phyloP scores from a whole-genome alignment of 2,113 vertebrate genomes.

The Colistium nudipinnis region DNA sequence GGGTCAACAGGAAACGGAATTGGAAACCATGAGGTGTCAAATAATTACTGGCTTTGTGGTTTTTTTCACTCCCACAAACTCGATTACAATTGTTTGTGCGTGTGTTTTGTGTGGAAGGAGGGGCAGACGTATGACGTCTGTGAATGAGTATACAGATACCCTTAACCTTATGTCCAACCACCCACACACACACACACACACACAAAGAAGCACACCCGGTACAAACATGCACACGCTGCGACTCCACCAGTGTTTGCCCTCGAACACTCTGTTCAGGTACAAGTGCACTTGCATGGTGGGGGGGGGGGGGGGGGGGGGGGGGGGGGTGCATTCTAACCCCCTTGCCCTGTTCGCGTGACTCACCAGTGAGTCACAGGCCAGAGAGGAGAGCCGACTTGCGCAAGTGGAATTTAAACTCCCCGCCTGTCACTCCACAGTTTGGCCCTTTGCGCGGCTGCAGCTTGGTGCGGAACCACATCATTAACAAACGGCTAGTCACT shows the following conservation, averaged over 20 bases:
- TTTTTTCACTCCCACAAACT: constrained; percentile 32
- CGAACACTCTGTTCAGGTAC: not conserved
- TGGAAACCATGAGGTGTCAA: constrained; percentile 45
- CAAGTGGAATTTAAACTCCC: constrained; percentile 47
- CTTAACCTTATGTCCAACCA: not conserved
- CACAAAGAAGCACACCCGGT: not conserved
- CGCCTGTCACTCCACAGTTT: constrained; percentile 7
- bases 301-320: too few species aligned
- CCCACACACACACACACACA: constrained; percentile 7
- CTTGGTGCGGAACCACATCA: constrained; percentile 41
- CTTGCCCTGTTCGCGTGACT: constrained; percentile 57
- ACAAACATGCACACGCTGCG: not conserved
- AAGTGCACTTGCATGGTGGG: constrained; percentile 11
- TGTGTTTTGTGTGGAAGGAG: not conserved
- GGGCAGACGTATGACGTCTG: constrained; percentile 1
- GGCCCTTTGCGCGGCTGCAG: constrained; percentile 5
- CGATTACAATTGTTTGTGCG: constrained; percentile 4
- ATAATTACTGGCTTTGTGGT: constrained; percentile 34
- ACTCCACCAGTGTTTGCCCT: not conserved
- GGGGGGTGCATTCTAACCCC: constrained; percentile 30
- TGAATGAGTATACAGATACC: not conserved
- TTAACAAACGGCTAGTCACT: constrained; percentile 17
- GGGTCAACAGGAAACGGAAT: constrained; percentile 44
- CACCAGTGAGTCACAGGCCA: constrained; percentile 64
- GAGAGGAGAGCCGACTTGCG: constrained; percentile 26